Evolutionary conservation across 1,140 invertebrate genomes (phyloP), one percentile per base, ranked within the genome.

Genomic region (Panonychus citri): DNA sequence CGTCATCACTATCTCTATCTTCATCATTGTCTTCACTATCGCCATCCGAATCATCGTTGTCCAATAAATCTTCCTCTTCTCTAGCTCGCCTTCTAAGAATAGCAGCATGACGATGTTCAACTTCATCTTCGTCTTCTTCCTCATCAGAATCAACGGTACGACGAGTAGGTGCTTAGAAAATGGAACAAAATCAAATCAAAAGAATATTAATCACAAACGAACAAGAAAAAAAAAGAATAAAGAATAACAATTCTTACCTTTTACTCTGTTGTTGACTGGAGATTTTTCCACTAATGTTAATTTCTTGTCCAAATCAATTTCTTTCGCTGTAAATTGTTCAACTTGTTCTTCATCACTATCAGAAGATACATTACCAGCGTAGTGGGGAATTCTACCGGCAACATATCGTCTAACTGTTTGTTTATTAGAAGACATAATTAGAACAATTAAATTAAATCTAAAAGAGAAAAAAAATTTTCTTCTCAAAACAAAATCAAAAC

Each of bases 311-410:
- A 51, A 12, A 21, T 37, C 37, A 30, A 39, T 42, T 15, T 24
- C 28, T 34, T 54, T 54, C 21, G n/a, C 17, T 10, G 15, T 54
- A 2, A 24, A 24, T 42, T 10, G 50, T 52, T 12, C 21, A 12
- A 17, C 50, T 8, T 52, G 17, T 19, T 34, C 40, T 59, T 59
- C 61, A n/a, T 19, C 65, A 3, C 17, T 21, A 12, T 7, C 10
- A n/a, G 30, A 28, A 55, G 78, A 81, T 12, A 77, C 78, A 25
- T 76, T 75, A 60, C 82, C 82, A 24, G 87, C 87, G 73, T 90
- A 93, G 66, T 89, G 85, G n/a, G 87, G 87, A 56, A 46, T n/a
- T 21, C 43, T n/a, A 21, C 43, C 43, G 8, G 43, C n/a, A 15
- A 46, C 43, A 46, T 46, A 46, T 46, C 43, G 13, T 34, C 30